Conservation (phyloP, 2,888 invertebrate species). For the Pachydiplax longipennis region DNA sequence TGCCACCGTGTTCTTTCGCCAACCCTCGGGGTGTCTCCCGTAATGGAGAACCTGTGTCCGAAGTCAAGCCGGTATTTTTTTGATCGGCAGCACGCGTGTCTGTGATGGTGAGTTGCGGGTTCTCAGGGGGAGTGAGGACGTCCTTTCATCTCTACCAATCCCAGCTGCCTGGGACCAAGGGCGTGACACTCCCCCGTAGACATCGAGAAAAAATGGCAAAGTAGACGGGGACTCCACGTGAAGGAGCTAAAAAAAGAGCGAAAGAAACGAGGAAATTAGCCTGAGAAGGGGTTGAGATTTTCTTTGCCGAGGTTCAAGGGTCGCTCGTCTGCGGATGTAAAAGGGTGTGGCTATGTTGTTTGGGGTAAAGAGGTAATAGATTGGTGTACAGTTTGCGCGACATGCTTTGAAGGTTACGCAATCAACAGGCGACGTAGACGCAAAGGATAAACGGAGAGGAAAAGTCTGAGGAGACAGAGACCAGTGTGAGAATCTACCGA, state of each 20-base stretch:
- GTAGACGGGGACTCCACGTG: background rate
- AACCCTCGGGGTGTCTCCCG: slow-evolving; percentile 4
- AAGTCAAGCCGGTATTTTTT: background rate
- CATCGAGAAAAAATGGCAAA: background rate
- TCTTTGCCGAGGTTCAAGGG: background rate
- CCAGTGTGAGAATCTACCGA: too few relatives aligned
- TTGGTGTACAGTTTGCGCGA: too few relatives aligned
- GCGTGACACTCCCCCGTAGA: background rate
- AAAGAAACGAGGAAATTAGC: background rate
- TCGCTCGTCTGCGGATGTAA: background rate
- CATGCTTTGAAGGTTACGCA: too few relatives aligned
- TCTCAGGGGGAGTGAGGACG: background rate
- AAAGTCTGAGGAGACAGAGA: too few relatives aligned
- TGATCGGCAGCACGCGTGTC: background rate
- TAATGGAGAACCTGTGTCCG: slow-evolving; percentile 44
- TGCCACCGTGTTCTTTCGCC: background rate
- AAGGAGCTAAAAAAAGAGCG: background rate
- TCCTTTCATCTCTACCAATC: background rate
- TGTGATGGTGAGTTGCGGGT: background rate
- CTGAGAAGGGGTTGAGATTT: background rate
- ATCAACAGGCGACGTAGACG: too few relatives aligned
- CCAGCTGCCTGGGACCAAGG: background rate
- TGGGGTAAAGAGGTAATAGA: background rate
- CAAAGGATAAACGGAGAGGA: too few relatives aligned
- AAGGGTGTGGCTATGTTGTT: background rate